Evolutionary conservation across 2,888 invertebrate genomes (phyloP), one percentile per base, ranked within the genome.

Genomic region (Chrysodeixis includens): DNA sequence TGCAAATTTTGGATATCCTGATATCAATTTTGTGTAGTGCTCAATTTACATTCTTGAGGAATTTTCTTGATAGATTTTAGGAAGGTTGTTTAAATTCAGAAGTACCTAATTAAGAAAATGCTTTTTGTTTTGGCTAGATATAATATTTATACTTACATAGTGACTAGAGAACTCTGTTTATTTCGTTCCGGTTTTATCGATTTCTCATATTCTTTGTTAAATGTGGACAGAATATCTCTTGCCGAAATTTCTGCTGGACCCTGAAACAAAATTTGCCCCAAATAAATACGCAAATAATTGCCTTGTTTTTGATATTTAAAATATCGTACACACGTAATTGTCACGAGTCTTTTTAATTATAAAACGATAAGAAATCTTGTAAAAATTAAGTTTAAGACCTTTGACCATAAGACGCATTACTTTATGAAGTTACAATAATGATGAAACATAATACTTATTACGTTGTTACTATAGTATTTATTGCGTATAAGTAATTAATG

Each of bases 141-240:
- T n/a, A 49, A 18, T 49, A 8, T 1, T 7, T 7, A n/a, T 44
- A 90, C 93, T 90, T 83, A 95, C 95, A 95, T 93, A 12, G 95
- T 95, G 7, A 95, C 89, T 22, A 95, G 75, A 0, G 95, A 95
- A 64, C 91, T 94, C 62, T 95, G 95, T 64, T 90, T 93, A 62
- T 83, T 90, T 16, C 82, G 84, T 20, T 92, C 90, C 0, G 78
- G 74, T 61, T 86, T 91, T 0, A 73, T 62, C 1, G 87, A 65
- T 46, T 88, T 88, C 57, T 91, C 87, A 12, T 88, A 83, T 30
- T 82, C 80, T 49, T 86, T 89, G 58, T 88, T 90, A 81, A 90
- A 93, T 2, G 91, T 90, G 0, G 84, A 85, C 5, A 93, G 72
- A 18, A 93, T 87, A n/a, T 88, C 92, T 35, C 82, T 86, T 0